Conservation (phyloP, 2,797 vertebrate species). For the Girardinus metallicus region DNA sequence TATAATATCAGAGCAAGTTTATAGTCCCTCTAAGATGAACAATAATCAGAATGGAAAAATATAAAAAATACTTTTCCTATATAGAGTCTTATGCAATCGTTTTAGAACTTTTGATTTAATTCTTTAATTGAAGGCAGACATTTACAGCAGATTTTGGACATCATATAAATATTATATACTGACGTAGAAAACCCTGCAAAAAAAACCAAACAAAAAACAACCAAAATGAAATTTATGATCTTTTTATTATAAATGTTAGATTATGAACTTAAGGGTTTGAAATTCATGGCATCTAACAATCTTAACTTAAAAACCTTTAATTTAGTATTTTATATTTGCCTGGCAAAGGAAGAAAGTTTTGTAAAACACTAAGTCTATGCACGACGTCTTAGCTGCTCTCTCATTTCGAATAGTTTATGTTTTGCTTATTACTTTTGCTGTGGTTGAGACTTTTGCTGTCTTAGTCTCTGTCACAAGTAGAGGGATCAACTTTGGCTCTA, state of each 20-base stretch:
- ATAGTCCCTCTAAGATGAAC: neutral
- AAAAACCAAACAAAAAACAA: neutral
- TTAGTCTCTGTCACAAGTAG: neutral
- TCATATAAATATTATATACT: neutral
- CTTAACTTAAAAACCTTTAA: neutral
- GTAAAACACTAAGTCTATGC: neutral
- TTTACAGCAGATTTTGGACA: neutral
- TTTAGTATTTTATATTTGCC: neutral
- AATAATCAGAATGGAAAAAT: neutral
- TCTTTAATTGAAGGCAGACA: neutral
- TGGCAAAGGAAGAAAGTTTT: neutral
- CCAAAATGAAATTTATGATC: neutral
- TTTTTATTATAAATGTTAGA: neutral
- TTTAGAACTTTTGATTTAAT: neutral
- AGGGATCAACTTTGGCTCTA: neutral
- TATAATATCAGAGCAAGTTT: neutral
- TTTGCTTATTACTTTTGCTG: neutral
- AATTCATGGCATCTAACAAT: neutral
- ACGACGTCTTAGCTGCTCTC: neutral
- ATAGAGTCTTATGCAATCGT: neutral
- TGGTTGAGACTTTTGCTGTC: neutral
- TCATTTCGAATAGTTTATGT: neutral
- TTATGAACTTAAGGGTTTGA: neutral
- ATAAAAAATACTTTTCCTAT: neutral
- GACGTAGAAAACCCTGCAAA: neutral